Conservation (phyloP, 2,888 invertebrate genomes). For the Gibbula magus region DNA sequence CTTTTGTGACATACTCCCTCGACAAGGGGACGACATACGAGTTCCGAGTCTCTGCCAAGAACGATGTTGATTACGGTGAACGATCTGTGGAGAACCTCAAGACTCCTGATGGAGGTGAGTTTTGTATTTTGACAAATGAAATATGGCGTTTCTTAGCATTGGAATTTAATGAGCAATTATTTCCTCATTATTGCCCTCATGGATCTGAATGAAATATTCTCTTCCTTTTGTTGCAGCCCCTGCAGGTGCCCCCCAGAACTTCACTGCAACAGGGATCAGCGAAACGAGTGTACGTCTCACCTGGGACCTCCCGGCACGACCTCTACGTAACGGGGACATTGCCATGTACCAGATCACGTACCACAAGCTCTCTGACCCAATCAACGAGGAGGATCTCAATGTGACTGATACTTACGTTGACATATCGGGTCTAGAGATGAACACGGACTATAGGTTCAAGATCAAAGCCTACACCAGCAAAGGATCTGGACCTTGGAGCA, state of each 20-base stretch:
- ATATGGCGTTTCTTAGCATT: no score
- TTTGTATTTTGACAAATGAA: no score
- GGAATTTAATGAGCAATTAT: no score
- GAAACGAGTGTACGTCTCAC: slow-evolving; percentile 77
- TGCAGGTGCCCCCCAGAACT: slow-evolving; percentile 75
- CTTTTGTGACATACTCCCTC: slow-evolving; percentile 40
- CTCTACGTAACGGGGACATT: slow-evolving; percentile 95
- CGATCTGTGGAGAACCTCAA: slow-evolving; percentile 92
- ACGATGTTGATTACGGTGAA: slow-evolving; percentile 95
- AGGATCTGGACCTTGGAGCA: slow-evolving; percentile 94
- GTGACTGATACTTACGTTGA: slow-evolving; percentile 67
- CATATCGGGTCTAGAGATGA: slow-evolving; percentile 84
- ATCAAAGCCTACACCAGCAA: slow-evolving; percentile 92
- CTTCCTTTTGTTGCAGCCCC: slow-evolving; percentile 65
- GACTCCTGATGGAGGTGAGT: slow-evolving; percentile 91
- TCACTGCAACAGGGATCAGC: slow-evolving; percentile 90
- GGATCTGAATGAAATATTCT: no score
- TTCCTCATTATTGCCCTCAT: no score
- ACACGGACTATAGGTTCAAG: slow-evolving; percentile 94
- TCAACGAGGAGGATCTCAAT: slow-evolving; percentile 68
- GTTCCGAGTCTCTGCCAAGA: slow-evolving; percentile 95
- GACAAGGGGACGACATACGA: slow-evolving; percentile 97
- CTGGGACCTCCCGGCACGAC: slow-evolving; percentile 83
- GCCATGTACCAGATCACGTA: slow-evolving; percentile 94
- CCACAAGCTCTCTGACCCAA: slow-evolving; percentile 78